Evolutionary conservation across 2,113 vertebrate species (phyloP).

Genomic region (Passer domesticus): DNA sequence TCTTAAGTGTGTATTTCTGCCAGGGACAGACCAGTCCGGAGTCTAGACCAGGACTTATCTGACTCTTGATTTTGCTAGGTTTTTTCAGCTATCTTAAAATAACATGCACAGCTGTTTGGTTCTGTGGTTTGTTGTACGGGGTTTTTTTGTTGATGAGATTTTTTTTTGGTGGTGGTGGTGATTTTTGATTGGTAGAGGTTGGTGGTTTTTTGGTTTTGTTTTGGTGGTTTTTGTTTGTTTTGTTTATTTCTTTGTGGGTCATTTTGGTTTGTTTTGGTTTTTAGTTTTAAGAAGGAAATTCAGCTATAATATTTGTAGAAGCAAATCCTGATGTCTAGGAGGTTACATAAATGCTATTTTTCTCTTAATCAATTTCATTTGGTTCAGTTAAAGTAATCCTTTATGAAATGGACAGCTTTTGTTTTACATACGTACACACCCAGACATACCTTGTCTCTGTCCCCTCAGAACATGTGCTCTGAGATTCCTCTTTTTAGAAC

Average conservation of each 20-base stretch:
- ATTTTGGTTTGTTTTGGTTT: not conserved
- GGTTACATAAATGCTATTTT: not conserved
- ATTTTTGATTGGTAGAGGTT: not conserved
- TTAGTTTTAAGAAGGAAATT: not conserved
- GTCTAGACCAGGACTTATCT: not conserved
- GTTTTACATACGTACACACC: not conserved
- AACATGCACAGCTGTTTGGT: not conserved
- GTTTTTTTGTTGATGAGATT: not conserved
- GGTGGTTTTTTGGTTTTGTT: rapidly evolving
- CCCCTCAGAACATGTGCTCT: not conserved
- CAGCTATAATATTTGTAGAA: not conserved
- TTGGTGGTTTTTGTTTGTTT: too few relatives aligned
- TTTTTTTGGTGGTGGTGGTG: not conserved
- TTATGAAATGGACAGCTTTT: not conserved
- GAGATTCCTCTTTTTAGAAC: not conserved
- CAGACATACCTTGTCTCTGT: not conserved
- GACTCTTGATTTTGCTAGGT: too few relatives aligned
- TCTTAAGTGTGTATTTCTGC: not conserved
- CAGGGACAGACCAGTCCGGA: not conserved
- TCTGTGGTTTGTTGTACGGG: not conserved
- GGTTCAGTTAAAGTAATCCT: not conserved
- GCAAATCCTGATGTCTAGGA: not conserved
- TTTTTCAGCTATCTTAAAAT: not conserved
- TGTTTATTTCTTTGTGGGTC: not conserved
- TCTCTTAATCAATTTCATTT: not conserved